Evolutionary conservation across 2,797 vertebrate species (phyloP).

Genomic region (Phalanger gymnotis): DNA sequence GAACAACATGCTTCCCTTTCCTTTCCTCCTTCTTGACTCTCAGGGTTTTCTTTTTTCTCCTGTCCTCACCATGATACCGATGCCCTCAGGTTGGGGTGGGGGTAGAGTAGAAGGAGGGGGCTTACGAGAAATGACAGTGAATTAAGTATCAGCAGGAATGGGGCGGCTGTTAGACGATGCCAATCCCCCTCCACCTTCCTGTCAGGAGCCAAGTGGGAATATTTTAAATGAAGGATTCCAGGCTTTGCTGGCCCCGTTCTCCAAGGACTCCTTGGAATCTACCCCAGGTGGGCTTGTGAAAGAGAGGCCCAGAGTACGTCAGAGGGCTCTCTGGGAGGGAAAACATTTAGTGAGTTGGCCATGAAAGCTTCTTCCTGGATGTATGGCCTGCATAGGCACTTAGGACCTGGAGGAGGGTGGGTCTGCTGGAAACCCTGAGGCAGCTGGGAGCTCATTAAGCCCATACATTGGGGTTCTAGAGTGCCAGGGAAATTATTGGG

Average conservation of each 20-base stretch:
- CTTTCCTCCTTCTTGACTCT: neutral
- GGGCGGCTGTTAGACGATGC: neutral
- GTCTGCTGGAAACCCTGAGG: neutral
- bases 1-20: neutral
- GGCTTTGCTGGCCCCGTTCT: neutral
- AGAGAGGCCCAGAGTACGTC: neutral
- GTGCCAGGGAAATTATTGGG: neutral
- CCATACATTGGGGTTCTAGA: neutral
- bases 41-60: neutral
- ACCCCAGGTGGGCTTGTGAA: neutral
- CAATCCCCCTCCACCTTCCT: slow-evolving; percentile 21
- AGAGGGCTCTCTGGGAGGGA: slow-evolving; percentile 38
- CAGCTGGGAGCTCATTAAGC: neutral
- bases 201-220: neutral
- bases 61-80: neutral
- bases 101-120: neutral
- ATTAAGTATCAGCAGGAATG: neutral
- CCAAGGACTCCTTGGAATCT: neutral
- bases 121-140: neutral
- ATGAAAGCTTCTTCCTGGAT: neutral
- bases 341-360: slow-evolving; percentile 54
- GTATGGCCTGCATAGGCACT: neutral
- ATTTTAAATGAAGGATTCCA: neutral
- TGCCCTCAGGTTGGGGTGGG: neutral
- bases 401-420: neutral